Conservation (phyloP, 2,797 vertebrate species). For the Clarias pachynema region DNA sequence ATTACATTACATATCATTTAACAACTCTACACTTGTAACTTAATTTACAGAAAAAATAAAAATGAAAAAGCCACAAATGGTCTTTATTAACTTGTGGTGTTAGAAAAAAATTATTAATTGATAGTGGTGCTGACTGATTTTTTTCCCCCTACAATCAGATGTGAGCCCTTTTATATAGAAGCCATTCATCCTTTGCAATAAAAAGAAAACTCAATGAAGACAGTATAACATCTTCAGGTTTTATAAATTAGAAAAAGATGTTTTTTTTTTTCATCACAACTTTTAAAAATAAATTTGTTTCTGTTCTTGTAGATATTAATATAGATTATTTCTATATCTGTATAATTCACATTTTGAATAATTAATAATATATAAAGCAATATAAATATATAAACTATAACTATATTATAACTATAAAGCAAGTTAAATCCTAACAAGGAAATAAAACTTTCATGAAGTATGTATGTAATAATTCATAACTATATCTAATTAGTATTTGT, state of each 20-base stretch:
- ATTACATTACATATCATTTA: background rate
- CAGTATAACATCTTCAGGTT: background rate
- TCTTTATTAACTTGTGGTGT: background rate
- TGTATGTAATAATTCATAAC: background rate
- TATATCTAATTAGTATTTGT: constrained; percentile 2
- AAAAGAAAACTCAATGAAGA: background rate
- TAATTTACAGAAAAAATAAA: background rate
- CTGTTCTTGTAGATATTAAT: background rate
- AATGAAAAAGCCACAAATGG: background rate
- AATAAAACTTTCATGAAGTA: background rate
- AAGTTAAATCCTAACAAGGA: background rate
- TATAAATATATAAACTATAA: too few species aligned
- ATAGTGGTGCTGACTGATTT: background rate
- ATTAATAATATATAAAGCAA: too few species aligned
- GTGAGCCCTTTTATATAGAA: background rate
- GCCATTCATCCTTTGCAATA: background rate
- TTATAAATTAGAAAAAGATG: background rate
- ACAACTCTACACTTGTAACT: background rate
- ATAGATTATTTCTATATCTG: background rate
- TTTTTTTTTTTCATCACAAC: background rate
- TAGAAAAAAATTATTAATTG: background rate
- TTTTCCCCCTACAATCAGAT: background rate
- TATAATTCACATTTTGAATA: background rate
- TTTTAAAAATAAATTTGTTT: background rate
- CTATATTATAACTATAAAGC: background rate